These are phyloP conservation scores for Corbicula japonica DNA, from an alignment of 2,888 invertebrate genomes.

Conservation along the genomic window DNA sequence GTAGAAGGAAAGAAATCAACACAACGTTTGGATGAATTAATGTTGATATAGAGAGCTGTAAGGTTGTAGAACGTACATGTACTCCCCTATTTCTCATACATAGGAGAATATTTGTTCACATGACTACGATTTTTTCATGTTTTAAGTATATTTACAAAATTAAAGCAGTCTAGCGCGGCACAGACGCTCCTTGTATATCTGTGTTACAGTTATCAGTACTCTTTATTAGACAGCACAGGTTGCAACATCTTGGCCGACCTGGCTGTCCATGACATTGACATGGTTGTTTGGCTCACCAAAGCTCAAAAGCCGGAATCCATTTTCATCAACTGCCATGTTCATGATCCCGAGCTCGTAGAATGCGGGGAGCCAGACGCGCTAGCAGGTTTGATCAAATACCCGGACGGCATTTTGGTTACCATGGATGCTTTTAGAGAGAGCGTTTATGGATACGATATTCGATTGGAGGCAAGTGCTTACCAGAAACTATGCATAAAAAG, in stretches of 20 bases:
- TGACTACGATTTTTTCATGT: too few species aligned
- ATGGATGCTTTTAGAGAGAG: slow-evolving; percentile 90
- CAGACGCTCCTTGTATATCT: background rate
- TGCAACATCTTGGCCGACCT: slow-evolving; percentile 91
- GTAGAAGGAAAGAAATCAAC: too few species aligned
- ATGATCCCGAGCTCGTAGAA: slow-evolving; percentile 88
- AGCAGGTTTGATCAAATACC: slow-evolving; percentile 89
- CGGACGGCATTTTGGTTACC: slow-evolving; percentile 89
- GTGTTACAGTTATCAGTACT: too few species aligned
- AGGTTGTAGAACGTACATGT: too few species aligned
- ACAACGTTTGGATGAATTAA: too few species aligned
- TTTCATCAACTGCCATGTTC: slow-evolving; percentile 88
- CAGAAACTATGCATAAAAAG: too few species aligned
- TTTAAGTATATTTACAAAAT: too few species aligned
- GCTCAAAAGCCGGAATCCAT: slow-evolving; percentile 90
- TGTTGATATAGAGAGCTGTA: too few species aligned
- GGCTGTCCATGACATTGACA: slow-evolving; percentile 91
- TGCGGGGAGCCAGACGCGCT: slow-evolving; percentile 90
- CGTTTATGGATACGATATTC: slow-evolving; percentile 91
- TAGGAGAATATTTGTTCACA: too few species aligned
- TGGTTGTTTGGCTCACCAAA: slow-evolving; percentile 89
- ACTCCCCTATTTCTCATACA: too few species aligned
- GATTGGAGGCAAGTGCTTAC: slow-evolving; percentile 89
- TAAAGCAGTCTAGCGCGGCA: too few species aligned
- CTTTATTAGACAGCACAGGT: slow-evolving; percentile 85